Percentiles rank a stretch among this genome's conserved stretches.
phyloP scores from a whole-genome alignment of 2,888 invertebrate genomes.

The Laothoe populi region DNA sequence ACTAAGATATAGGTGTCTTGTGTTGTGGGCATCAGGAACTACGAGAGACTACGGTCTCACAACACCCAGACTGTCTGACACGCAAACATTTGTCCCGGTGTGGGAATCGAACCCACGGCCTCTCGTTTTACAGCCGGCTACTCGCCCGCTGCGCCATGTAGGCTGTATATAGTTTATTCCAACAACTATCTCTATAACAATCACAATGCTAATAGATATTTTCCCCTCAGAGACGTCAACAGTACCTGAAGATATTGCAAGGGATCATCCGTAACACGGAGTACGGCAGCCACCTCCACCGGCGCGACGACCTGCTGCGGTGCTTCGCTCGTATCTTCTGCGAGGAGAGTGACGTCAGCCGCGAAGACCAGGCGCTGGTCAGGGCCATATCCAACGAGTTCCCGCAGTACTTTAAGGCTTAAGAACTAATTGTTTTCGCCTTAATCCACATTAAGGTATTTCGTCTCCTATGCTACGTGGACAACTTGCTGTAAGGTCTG shows the following conservation, averaged over 20 bases:
- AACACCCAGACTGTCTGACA: no score
- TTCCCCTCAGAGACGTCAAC: conserved; percentile 86
- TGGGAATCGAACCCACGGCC: no score
- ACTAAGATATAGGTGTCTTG: no score
- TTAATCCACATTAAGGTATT: not conserved
- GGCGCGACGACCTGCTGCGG: conserved; percentile 91
- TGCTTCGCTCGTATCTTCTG: conserved; percentile 95
- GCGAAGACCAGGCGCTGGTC: conserved; percentile 90
- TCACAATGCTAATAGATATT: not conserved
- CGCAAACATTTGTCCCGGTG: no score
- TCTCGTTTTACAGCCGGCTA: no score
- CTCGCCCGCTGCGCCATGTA: no score
- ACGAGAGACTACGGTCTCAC: no score
- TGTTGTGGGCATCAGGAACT: no score
- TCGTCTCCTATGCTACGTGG: not conserved
- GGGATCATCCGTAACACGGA: conserved; percentile 92
- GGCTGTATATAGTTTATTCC: no score
- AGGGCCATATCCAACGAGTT: conserved; percentile 94
- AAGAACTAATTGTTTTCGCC: conserved; percentile 43
- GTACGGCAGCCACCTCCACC: conserved; percentile 91
- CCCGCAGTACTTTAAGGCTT: conserved; percentile 90
- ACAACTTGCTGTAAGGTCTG: no score
- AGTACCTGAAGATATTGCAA: conserved; percentile 91
- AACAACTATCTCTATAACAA: no score
- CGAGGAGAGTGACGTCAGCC: conserved; percentile 90